Evolutionary conservation across 2,797 vertebrate genomes (phyloP).

Genomic region (Hydrocynus forskahlii): DNA sequence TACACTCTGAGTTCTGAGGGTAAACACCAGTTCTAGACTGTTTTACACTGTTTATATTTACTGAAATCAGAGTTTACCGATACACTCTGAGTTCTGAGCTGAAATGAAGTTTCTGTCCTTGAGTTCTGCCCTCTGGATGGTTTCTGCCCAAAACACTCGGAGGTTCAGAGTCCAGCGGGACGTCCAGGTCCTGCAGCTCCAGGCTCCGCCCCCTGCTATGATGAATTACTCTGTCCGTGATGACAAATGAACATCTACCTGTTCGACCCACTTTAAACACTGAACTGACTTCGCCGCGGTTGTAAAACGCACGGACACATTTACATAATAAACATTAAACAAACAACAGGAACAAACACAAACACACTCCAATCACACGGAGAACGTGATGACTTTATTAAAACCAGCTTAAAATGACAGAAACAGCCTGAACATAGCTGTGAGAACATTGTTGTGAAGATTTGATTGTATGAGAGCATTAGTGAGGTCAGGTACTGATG

Average conservation of each 20-base stretch:
- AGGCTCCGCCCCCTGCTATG: conserved; percentile 56
- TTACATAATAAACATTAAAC: not conserved
- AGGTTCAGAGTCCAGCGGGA: conserved; percentile 20
- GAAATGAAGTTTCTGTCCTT: not conserved
- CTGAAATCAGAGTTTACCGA: too few relatives aligned
- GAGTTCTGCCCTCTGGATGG: not conserved
- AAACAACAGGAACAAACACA: too few relatives aligned
- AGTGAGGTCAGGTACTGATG: too few relatives aligned
- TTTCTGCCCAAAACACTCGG: conserved; percentile 2
- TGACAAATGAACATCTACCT: conserved; percentile 73
- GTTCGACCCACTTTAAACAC: conserved; percentile 73
- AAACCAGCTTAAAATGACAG: not conserved
- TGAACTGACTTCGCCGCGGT: too few relatives aligned
- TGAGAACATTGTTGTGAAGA: not conserved
- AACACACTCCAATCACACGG: too few relatives aligned
- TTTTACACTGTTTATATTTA: too few relatives aligned
- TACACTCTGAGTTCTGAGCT: not conserved
- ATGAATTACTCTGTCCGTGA: conserved; percentile 77
- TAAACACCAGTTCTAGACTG: too few relatives aligned
- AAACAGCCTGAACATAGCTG: not conserved
- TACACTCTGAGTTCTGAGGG: too few relatives aligned
- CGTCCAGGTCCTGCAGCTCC: conserved; percentile 11
- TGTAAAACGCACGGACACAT: not conserved
- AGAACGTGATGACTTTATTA: too few relatives aligned
- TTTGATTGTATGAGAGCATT: not conserved